Base-by-base conservation (phyloP, 2,797 vertebrate genomes). In the Trematomus bernacchii region DNA sequence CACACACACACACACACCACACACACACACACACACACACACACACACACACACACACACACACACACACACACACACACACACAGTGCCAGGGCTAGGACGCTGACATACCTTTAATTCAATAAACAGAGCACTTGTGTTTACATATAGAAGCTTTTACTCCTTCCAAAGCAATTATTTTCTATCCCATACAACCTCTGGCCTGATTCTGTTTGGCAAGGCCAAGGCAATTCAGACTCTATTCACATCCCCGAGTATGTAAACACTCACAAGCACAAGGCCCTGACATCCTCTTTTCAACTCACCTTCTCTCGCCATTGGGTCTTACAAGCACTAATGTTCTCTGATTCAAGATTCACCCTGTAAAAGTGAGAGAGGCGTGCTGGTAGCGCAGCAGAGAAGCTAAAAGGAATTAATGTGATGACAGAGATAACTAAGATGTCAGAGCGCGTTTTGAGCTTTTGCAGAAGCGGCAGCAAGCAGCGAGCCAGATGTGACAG, bases 401-500 rank as follows among this genome's bases (percentile, higher is more conserved):
- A 47, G 37, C 52, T 66, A 43, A 62, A 59, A 72, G 66, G 74
- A 85, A 76, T 68, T 3, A 21, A 73, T 33, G 73, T 30, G 73
- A 82, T 71, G 75, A 61, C 54, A 80, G 73, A 53, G 65, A 83
- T 82, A 90, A 88, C 70, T 84, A 59, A 82, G 67, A 89, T 33
- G 66, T 84, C 30, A 16, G 66, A 69, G 51, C 11, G 9, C 30
- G 51, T 71, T 37, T 71, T 79, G 83, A 87, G 84, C 44, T 62
- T 76, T 53, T 63, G 72, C 84, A 84, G 82, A 61, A 76, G 74
- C 73, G 74, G 69, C 68, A 67, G 73, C 70, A 79, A 44, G 62
- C 63, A 67, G 65, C 15, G 9, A 80, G 76, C 77, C 82, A 82
- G 84, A 90, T 89, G 84, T 88, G 86, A 81, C 84, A 70, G 65